Conservation (phyloP, 2,888 invertebrate species). For the Vannuccia rotundouncinata region DNA sequence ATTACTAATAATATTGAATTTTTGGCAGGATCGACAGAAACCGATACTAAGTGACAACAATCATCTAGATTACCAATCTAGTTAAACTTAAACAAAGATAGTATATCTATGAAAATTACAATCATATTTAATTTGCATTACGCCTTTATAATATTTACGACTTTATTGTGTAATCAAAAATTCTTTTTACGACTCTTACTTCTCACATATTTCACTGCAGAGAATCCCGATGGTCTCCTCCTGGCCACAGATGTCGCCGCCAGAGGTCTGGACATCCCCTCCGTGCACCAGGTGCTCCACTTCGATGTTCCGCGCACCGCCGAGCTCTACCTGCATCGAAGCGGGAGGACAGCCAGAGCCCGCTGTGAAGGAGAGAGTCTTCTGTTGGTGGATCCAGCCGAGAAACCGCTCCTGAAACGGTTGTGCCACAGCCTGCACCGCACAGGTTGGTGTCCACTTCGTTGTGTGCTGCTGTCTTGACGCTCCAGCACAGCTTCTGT, state of each 20-base stretch:
- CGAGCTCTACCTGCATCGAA: conserved; percentile 85
- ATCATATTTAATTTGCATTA: too few species aligned
- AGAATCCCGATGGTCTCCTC: conserved; percentile 65
- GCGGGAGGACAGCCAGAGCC: conserved; percentile 89
- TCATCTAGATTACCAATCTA: too few species aligned
- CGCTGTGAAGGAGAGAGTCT: conserved; percentile 80
- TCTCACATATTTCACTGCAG: too few species aligned
- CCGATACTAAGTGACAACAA: too few species aligned
- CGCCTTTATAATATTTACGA: too few species aligned
- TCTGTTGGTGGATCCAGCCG: conserved; percentile 79
- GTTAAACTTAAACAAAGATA: too few species aligned
- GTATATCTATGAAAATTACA: too few species aligned
- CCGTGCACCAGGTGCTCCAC: conserved; percentile 87
- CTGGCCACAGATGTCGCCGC: conserved; percentile 93
- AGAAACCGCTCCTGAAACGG: conserved; percentile 58
- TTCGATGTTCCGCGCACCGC: conserved; percentile 67
- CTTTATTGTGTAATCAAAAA: too few species aligned
- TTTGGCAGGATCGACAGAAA: too few species aligned
- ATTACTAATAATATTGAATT: too few species aligned
- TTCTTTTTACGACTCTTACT: too few species aligned
- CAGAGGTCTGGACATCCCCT: conserved; percentile 85
- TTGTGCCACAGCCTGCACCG: not conserved
- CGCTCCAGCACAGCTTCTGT: not conserved
- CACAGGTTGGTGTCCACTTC: conserved; percentile 5
- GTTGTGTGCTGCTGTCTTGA: not conserved